phyloP scores from a whole-genome alignment of 2,113 vertebrate species.

The Silurus asotus region DNA sequence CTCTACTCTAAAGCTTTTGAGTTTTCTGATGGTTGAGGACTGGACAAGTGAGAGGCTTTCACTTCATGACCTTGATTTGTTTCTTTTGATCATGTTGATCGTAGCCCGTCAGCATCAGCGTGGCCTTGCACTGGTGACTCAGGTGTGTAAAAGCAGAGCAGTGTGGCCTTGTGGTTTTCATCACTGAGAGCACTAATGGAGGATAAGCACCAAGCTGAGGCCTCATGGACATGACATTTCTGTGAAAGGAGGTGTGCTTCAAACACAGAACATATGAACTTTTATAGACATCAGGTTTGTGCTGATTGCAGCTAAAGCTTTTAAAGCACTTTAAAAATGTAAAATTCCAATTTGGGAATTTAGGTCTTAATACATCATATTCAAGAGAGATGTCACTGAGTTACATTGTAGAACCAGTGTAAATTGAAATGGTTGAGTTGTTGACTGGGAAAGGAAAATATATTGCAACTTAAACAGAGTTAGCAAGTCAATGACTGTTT shows the following conservation, averaged over 20 bases:
- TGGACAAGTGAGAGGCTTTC: conserved; percentile 6
- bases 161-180: conserved; percentile 69
- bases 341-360: background rate
- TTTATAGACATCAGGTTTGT: background rate
- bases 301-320: background rate
- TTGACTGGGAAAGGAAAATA: background rate
- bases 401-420: no score
- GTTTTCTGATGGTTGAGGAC: background rate
- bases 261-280: background rate
- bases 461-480: background rate
- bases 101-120: conserved; percentile 7
- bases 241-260: background rate
- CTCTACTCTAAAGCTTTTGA: background rate
- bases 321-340: background rate
- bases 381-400: background rate
- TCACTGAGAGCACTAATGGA: conserved; percentile 76
- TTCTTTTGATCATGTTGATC: conserved; percentile 17
- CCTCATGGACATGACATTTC: conserved; percentile 28
- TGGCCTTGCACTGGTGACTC: conserved; percentile 44
- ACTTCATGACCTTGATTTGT: conserved; percentile 20
- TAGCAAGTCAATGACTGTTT: background rate
- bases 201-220: conserved; percentile 69
- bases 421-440: background rate
- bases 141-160: conserved; percentile 32
- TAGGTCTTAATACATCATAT: background rate